Evolutionary conservation across 2,113 vertebrate genomes (phyloP), one percentile per base, ranked within the genome.

Genomic region (Eulemur macaco): DNA sequence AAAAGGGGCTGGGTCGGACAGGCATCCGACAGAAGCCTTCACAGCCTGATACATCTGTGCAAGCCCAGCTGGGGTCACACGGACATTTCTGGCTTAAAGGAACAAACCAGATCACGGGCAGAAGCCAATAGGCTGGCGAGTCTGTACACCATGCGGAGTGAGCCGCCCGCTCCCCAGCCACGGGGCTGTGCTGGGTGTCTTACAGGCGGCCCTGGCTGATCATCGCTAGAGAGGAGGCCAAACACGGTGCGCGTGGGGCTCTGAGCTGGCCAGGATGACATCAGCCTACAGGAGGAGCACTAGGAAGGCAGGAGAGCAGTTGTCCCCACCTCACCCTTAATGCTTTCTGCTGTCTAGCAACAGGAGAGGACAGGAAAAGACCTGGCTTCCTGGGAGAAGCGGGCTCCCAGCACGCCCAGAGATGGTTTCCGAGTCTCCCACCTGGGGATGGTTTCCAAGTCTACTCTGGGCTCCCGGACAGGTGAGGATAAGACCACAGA

Each of bases 381-480:
- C 69, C 0, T 2, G 37, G 54, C 68, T 60, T 58, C 54, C 86
- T 2, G 5, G 71, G 29, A 12, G 21, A 63, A 31, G 42, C 0
- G 34, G 56, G 45, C 37, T 39, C 42, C 0, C 8, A 31, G 42
- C 21, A 42, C 8, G 12, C 47, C 21, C 15, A 21, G 54, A 0
- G 11, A 42, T 0, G 7, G 76, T 5, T 18, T 23, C 68, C 14
- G 66, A 37, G 52, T 29, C 0, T 2, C 29, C 34, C 10, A 42
- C 47, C 21, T 15, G 14, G 54, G 0, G 11, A 42, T 0, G 7
- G 76, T 5, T 18, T 23, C 54, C 14, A 54, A 37, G 52, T 29
- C 0, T 2, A 21, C 34, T 7, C 0, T 0, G 8, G 52, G 18
- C 6, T 31, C 81, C 14, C 0, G 0, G 81, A n/a, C 25, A 8